These are phyloP conservation scores for Beris chalybata DNA, from an alignment of 2,888 invertebrate genomes.

Conservation along the genomic window DNA sequence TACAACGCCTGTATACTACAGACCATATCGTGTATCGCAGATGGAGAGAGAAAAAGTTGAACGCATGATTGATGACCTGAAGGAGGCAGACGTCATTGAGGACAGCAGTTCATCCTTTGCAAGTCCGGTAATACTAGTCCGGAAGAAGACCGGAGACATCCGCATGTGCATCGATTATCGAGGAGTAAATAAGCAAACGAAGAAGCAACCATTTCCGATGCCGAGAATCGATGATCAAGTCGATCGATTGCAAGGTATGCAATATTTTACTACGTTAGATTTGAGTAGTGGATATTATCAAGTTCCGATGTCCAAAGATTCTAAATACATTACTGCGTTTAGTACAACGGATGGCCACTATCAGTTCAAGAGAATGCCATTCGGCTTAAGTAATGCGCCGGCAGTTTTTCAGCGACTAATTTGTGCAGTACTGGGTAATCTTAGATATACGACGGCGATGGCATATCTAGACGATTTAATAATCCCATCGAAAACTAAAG, in stretches of 20 bases:
- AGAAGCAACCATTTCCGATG: slow-evolving; percentile 1
- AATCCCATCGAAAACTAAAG: slow-evolving; percentile 33
- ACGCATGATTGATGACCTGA: background rate
- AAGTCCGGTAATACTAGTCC: background rate
- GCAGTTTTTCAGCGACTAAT: slow-evolving; percentile 33
- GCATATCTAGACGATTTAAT: slow-evolving; percentile 27
- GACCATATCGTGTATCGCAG: background rate
- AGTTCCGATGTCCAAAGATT: slow-evolving; percentile 40
- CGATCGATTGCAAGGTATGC: slow-evolving; percentile 34
- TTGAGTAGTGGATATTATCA: slow-evolving; percentile 41
- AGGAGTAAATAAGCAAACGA: background rate
- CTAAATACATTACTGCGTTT: slow-evolving; percentile 42
- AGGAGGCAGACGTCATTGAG: background rate
- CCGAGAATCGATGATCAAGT: slow-evolving; percentile 8
- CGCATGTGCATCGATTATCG: slow-evolving; percentile 3
- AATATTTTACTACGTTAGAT: slow-evolving; percentile 40
- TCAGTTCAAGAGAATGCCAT: slow-evolving; percentile 36
- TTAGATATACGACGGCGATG: slow-evolving; percentile 31
- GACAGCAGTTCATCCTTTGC: background rate
- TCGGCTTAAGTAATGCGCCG: too few species aligned
- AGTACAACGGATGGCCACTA: slow-evolving; percentile 42
- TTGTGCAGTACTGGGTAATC: background rate
- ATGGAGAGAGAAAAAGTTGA: background rate
- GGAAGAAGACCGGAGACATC: slow-evolving; percentile 2
- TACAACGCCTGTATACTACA: background rate